phyloP scores from a whole-genome alignment of 92 coral and sea anemone species.

The Parazoanthus swiftii region DNA sequence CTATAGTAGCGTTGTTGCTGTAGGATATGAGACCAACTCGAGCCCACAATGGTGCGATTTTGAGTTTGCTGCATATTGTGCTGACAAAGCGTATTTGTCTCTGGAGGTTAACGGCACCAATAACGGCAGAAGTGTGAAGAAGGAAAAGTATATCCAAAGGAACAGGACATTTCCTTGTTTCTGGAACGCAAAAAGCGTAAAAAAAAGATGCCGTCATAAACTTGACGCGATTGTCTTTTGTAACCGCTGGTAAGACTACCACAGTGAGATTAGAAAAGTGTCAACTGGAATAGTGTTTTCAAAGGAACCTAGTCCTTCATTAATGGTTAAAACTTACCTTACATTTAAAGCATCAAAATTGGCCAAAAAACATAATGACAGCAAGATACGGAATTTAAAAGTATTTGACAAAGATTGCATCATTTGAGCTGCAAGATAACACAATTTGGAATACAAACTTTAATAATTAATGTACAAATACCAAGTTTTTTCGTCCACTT shows the following conservation, averaged over 20 bases:
- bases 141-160: constrained; percentile 7
- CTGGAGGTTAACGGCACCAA: constrained; percentile 14
- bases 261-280: not conserved
- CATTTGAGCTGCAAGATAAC: no score
- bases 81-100: constrained; percentile 12
- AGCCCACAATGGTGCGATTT: constrained; percentile 6
- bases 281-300: not conserved
- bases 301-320: no score
- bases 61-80: not conserved
- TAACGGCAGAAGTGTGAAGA: not conserved
- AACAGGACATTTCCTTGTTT: constrained; percentile 3
- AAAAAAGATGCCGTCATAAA: not conserved
- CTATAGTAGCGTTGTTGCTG: constrained; percentile 13
- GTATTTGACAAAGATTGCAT: no score
- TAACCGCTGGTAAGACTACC: not conserved
- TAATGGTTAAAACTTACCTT: no score
- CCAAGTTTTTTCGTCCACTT: not conserved
- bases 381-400: no score
- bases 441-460: no score
- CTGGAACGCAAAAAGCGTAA: not conserved
- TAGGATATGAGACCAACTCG: not conserved
- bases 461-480: no score
- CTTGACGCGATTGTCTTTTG: not conserved
- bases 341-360: no score
- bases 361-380: no score